Percentiles rank a stretch among this genome's conserved stretches.
phyloP scores from a whole-genome alignment of 2,888 invertebrate species.

The Drosophila setosimentum region DNA sequence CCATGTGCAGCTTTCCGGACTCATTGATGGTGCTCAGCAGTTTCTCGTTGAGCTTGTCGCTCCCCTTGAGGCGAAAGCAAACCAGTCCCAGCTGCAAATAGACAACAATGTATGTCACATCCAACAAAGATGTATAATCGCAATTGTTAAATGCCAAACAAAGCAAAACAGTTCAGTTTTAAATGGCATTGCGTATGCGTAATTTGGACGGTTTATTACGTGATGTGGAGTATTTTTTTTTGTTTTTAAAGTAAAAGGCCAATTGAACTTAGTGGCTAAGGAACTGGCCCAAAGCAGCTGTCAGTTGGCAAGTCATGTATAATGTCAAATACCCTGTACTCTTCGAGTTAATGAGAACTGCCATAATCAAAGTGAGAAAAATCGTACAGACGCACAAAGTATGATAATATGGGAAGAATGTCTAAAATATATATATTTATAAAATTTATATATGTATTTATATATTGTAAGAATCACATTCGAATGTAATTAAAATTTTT shows the following conservation, averaged over 20 bases:
- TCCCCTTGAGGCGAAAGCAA: conserved; percentile 94
- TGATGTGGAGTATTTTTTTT: conserved; percentile 18
- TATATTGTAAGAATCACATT: neutral
- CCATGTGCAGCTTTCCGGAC: conserved; percentile 98
- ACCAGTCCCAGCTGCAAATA: conserved; percentile 92
- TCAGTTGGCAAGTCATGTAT: conserved; percentile 42
- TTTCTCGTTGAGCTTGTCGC: conserved; percentile 94
- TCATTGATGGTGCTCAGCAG: conserved; percentile 96
- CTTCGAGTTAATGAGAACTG: neutral
- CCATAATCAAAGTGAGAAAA: neutral
- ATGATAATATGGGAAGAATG: neutral
- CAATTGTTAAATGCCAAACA: conserved; percentile 20
- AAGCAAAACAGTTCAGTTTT: conserved; percentile 11
- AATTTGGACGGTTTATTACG: conserved; percentile 42
- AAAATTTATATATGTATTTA: neutral
- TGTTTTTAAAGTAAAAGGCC: conserved; percentile 12
- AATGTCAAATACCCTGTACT: conserved; percentile 25
- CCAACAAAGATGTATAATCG: neutral
- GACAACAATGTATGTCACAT: neutral
- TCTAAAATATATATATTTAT: rapidly evolving
- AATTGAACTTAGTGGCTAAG: conserved; percentile 37
- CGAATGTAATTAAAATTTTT: neutral
- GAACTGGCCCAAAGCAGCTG: conserved; percentile 47
- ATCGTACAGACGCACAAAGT: neutral
- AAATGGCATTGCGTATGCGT: conserved; percentile 51